Conservation (phyloP, 2,113 vertebrate genomes). For the Mormyrus lacerda region DNA sequence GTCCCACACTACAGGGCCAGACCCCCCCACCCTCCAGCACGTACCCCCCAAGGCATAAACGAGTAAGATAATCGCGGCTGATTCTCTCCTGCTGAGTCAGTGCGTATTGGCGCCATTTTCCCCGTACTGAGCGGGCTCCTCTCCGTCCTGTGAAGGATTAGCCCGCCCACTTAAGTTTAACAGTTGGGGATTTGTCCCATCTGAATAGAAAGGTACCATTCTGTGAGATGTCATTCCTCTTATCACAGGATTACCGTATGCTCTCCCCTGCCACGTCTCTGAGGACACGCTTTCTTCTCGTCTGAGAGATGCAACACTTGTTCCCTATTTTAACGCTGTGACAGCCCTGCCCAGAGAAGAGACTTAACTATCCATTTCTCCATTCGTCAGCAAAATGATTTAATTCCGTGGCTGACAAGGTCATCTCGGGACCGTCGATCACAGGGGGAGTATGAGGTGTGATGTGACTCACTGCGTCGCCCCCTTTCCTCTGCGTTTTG, state of each 20-base stretch:
- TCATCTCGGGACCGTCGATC: conserved; percentile 46
- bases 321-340: conserved; percentile 25
- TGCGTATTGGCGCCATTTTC: not conserved
- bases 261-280: not conserved
- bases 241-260: not conserved
- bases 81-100: not conserved
- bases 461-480: not conserved
- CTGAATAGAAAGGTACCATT: not conserved
- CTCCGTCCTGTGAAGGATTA: not conserved
- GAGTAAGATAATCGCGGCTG: not conserved
- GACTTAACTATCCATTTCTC: conserved; percentile 61
- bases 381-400: conserved; percentile 58
- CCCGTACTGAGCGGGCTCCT: not conserved
- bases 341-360: conserved; percentile 58
- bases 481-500: not conserved
- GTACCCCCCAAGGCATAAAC: not conserved
- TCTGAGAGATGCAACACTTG: conserved; percentile 4
- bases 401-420: conserved; percentile 54
- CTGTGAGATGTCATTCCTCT: not conserved
- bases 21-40: not conserved
- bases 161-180: not conserved
- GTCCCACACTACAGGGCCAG: not conserved
- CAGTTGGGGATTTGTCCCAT: not conserved
- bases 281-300: not conserved
- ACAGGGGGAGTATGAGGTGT: conserved; percentile 16